These are phyloP conservation scores for Sceloporus undulatus DNA, from an alignment of 2,113 vertebrate genomes.

Conservation along the genomic window DNA sequence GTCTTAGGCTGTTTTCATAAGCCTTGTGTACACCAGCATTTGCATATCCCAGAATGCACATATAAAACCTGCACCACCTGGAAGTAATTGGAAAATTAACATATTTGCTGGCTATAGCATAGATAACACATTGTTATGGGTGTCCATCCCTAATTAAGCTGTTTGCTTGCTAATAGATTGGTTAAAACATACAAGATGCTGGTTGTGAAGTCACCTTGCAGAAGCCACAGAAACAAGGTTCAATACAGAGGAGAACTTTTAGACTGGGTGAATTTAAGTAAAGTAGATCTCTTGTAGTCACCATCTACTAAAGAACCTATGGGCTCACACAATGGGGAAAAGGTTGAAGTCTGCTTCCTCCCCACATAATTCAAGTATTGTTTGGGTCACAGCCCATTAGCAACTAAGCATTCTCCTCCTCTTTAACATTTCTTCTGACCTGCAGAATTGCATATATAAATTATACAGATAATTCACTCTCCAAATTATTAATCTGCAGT, in stretches of 20 bases:
- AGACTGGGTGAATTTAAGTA: no score
- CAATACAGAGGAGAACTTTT: no score
- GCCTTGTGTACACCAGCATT: neutral
- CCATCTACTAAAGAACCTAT: no score
- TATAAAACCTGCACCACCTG: neutral
- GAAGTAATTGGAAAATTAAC: neutral
- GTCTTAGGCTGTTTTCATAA: neutral
- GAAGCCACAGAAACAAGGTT: no score
- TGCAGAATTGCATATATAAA: neutral
- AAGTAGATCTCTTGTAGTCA: no score
- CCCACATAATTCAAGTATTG: no score
- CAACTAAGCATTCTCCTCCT: no score
- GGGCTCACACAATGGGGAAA: no score
- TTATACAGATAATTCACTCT: slow-evolving; percentile 40
- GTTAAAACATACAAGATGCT: neutral
- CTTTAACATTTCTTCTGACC: neutral
- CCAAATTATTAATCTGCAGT: slow-evolving; percentile 48
- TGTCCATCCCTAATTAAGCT: neutral
- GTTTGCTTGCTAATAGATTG: neutral
- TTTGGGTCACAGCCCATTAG: no score
- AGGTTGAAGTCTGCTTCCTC: no score
- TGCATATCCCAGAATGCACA: neutral
- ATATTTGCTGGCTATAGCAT: neutral
- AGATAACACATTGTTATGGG: neutral
- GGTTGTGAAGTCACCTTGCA: no score